Evolutionary conservation across 2,888 invertebrate species (phyloP).

Genomic region (Nemotelus nigrinus): DNA sequence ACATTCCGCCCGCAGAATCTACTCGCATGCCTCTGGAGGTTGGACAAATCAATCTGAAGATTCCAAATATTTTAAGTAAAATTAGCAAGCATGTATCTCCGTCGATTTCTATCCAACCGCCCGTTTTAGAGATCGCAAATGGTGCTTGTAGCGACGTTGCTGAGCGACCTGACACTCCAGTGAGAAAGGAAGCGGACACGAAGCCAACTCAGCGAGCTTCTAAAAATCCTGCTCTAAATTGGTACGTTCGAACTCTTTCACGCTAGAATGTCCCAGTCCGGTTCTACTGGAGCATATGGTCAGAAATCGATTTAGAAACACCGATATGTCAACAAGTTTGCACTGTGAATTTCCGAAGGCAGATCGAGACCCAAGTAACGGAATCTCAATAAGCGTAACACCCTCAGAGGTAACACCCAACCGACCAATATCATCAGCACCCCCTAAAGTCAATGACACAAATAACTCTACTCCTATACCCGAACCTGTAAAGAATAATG

Average conservation of each 20-base stretch:
- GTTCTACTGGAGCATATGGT: conserved; percentile 66
- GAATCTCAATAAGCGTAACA: too few species aligned
- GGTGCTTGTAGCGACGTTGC: too few species aligned
- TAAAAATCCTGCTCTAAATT: conserved; percentile 63
- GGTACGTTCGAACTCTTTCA: conserved; percentile 81
- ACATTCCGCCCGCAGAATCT: background rate
- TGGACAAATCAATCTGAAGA: background rate
- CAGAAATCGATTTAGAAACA: conserved; percentile 62
- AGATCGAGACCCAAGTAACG: too few species aligned
- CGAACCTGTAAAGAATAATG: conserved; percentile 19
- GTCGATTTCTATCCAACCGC: conserved; percentile 29
- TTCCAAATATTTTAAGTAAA: background rate
- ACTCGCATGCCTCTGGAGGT: background rate
- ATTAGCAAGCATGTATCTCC: conserved; percentile 16
- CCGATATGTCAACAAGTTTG: conserved; percentile 57
- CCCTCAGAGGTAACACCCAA: background rate
- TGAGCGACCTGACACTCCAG: background rate
- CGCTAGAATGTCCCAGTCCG: conserved; percentile 80
- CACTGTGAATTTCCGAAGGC: background rate
- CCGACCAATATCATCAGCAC: background rate
- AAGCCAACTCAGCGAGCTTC: conserved; percentile 56
- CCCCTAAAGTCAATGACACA: background rate
- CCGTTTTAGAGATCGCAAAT: conserved; percentile 17
- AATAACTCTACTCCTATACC: background rate
- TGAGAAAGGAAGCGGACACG: background rate